phyloP scores from a whole-genome alignment of 2,797 vertebrate genomes.

The Enteromius argenteus region DNA sequence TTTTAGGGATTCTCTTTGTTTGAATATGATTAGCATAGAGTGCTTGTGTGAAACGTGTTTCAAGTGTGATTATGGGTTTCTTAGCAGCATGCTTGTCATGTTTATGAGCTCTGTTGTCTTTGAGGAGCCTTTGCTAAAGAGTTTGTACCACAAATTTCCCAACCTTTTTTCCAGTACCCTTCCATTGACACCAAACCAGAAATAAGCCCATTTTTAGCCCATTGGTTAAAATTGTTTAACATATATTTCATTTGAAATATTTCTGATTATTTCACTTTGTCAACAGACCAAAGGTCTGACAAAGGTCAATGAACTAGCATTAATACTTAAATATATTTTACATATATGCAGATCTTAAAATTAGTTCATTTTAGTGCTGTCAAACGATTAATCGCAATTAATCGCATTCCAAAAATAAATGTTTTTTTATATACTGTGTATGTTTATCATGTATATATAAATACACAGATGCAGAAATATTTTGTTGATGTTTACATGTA shows the following conservation, averaged over 20 bases:
- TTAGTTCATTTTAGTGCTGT: no score
- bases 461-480: no score
- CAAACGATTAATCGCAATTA: no score
- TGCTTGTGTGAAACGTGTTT: slow-evolving; percentile 3
- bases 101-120: neutral
- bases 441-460: no score
- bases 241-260: neutral
- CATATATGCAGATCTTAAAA: neutral
- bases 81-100: slow-evolving; percentile 5
- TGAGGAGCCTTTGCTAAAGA: neutral
- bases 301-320: neutral
- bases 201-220: neutral
- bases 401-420: no score
- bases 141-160: neutral
- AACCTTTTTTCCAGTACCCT: neutral
- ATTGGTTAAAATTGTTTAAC: neutral
- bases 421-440: no score
- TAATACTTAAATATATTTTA: neutral
- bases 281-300: no score
- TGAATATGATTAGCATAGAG: slow-evolving; percentile 17
- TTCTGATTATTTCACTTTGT: neutral
- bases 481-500: no score
- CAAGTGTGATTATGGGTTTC: slow-evolving; percentile 20
- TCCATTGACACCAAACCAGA: neutral
- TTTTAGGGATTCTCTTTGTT: slow-evolving; percentile 29